phyloP scores from a whole-genome alignment of 2,888 invertebrate genomes.

The Hydrotaea cyrtoneurina region DNA sequence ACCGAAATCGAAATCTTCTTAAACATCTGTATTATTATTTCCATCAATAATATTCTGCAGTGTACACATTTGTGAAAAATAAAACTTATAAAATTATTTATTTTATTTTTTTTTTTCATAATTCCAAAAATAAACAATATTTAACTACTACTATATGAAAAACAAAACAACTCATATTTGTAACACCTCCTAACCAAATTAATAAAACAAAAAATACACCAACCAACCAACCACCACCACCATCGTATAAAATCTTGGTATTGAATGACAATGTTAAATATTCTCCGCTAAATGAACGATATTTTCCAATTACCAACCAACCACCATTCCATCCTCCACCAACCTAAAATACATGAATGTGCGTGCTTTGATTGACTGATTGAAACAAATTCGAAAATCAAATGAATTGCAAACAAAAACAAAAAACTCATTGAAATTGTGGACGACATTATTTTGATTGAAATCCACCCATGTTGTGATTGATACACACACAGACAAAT shows the following conservation, averaged over 20 bases:
- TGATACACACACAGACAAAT: slow-evolving; percentile 76
- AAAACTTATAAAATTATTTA: slow-evolving; percentile 60
- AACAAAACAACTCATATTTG: slow-evolving; percentile 21
- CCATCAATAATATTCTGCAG: not conserved
- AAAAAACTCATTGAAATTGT: not conserved
- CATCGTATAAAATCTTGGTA: slow-evolving; percentile 19
- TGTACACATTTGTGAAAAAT: slow-evolving; percentile 25
- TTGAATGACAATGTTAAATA: slow-evolving; percentile 24
- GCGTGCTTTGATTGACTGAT: slow-evolving; percentile 19
- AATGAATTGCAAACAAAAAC: slow-evolving; percentile 14
- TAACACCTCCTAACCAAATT: slow-evolving; percentile 29
- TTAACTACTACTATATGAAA: slow-evolving; percentile 48
- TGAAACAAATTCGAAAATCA: slow-evolving; percentile 16
- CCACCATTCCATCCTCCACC: slow-evolving; percentile 22
- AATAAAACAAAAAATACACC: slow-evolving; percentile 18
- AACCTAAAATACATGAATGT: slow-evolving; percentile 26
- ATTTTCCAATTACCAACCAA: slow-evolving; percentile 11
- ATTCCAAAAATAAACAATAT: slow-evolving; percentile 47
- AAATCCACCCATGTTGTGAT: slow-evolving; percentile 19
- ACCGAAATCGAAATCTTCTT: not conserved
- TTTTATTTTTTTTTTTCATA: slow-evolving; percentile 62
- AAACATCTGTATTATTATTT: not conserved
- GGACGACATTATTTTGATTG: not conserved
- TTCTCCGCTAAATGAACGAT: not conserved
- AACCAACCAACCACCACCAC: not conserved